Base-by-base conservation (phyloP, 1,140 invertebrate species). In the Drosophila sulfurigaster region DNA sequence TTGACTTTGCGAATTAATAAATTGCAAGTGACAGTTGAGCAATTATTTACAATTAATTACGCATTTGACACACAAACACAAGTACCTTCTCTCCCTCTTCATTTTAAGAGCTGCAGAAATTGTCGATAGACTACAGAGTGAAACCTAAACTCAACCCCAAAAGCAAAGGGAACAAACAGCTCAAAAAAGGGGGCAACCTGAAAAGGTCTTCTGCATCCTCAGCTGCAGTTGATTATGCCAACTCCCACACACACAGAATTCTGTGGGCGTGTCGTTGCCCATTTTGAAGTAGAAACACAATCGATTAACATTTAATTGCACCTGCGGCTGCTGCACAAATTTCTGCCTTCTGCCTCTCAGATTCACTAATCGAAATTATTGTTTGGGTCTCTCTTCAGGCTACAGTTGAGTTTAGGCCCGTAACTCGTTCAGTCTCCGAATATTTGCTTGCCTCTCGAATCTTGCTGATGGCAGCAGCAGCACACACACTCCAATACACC, bases 31-130 rank as follows among this genome's bases (percentile, higher is more conserved):
- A 87, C 83, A 88, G 67, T 64, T 72, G 73, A 64, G 79, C 80
- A 87, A 88, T 88, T 87, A 87, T 88, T 87, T 80, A 75, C 83
- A 87, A 87, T 87, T 88, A 88, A 82, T 87, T 87, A 82, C 56
- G 80, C 59, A 67, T 49, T 49, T 62, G 83, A 82, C 83, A 77
- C 56, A 56, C 54, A 56, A 46, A 8, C 15, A 46, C 20, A 32
- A 13, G 28, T 28, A 1, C 4, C 7, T 15, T 16, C 32, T 16
- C 13, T 16, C 32, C 15, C 52, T 41, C 3, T 41, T 35, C n/a
- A 30, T 16, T 13, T 35, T 13, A 2, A 49, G 46, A 10, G 2
- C 30, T 54, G 41, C 3, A 13, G 16, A 32, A 60, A 25, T 57
- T 62, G 11, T 43, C 38, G 7, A 70, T 30, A 51, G 30, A 59